Evolutionary conservation across 2,797 vertebrate genomes (phyloP).

Genomic region (Cryptoprocta ferox): DNA sequence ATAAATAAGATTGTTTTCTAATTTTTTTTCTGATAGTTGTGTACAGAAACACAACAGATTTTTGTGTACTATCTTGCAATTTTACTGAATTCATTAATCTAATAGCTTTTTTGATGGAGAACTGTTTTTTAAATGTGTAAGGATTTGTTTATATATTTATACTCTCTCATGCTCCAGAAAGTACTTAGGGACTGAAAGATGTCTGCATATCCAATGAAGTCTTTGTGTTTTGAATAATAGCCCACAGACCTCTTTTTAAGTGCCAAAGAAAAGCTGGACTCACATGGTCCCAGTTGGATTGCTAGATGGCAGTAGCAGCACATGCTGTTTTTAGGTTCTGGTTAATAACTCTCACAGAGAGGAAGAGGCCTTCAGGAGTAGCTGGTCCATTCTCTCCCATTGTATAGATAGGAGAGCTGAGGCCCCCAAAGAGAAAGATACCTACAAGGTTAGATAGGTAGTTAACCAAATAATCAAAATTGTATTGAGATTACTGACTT

Average conservation of each 20-base stretch:
- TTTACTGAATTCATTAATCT: not conserved
- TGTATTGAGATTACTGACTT: not conserved
- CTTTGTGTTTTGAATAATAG: not conserved
- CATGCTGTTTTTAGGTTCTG: not conserved
- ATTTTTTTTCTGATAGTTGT: not conserved
- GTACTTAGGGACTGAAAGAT: not conserved
- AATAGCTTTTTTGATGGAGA: not conserved
- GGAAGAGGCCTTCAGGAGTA: not conserved
- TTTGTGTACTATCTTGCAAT: not conserved
- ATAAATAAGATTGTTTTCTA: not conserved
- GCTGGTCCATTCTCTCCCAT: not conserved
- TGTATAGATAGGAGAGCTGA: not conserved
- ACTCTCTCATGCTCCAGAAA: not conserved
- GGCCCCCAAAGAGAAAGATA: not conserved
- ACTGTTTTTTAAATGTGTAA: not conserved
- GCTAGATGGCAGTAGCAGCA: constrained; percentile 73
- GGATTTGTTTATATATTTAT: not conserved
- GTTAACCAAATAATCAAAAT: not conserved
- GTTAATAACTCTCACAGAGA: not conserved
- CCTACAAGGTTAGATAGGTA: not conserved
- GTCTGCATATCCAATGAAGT: not conserved
- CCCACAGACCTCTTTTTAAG: not conserved
- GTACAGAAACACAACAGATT: not conserved
- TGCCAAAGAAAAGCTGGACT: not conserved
- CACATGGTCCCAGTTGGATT: fast-evolving